Base-by-base conservation (phyloP, 2,888 invertebrate genomes). In the Anaspis maculata region DNA sequence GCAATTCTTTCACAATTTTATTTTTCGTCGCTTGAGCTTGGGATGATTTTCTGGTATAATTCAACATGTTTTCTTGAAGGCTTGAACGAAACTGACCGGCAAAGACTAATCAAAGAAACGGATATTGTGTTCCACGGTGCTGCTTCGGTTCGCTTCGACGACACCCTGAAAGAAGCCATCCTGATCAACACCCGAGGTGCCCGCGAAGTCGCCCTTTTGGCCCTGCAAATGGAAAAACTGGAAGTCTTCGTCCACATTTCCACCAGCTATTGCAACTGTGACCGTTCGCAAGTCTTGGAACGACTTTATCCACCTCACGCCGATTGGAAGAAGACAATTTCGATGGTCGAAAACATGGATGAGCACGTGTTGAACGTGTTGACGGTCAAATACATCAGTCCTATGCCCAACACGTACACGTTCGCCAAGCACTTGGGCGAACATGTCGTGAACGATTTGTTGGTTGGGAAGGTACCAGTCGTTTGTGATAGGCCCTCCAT, bases 341-440 rank as follows among this genome's bases (percentile, higher is more conserved):
- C 71, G 24, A 62, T 84, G 5, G 79, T 76, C 1, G 81, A 85
- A 51, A 69, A 59, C 0, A 44, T 71, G 0, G 79, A 83, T 39
- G 69, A 72, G 1, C 62, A 74, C 12, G 61, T 64, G 0, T 50
- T 83, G 1, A 66, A 72, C 22, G 64, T 71, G 1, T 56, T 82
- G 0, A 76, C 79, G 1, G 57, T 72, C 0, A 82, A 83, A 34
- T 69, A 63, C 34, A 59, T 82, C 3, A 74, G 70, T 5, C 68
- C 69, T 9, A 73, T 85, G 22, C 91, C 92, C 0, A 95, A 95
- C 54, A 91, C 94, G 0, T 96, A 96, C 55, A 88, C 87, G 0
- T 90, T 86, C 58, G 84, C 90, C 0, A 95, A 96, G 61, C 81
- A 85, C 35, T 57, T 95, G 43, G 87, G 87, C 0, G 95, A 96